phyloP scores from a whole-genome alignment of 2,888 invertebrate genomes.

The Melolontha melolontha region DNA sequence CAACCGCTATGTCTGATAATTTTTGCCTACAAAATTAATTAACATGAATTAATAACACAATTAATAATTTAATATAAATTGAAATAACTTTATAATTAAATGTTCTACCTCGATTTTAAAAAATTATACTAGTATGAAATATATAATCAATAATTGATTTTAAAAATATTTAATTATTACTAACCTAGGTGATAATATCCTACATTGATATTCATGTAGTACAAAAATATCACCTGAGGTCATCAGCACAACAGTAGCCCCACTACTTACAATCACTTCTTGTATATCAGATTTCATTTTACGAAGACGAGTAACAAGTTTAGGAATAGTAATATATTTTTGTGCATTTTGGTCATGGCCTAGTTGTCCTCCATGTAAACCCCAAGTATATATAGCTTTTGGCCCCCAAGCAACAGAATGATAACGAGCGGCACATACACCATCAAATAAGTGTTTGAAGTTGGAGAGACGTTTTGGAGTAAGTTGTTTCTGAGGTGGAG shows the following conservation, averaged over 20 bases:
- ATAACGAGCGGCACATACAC: conserved; percentile 76
- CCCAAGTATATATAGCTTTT: conserved; percentile 80
- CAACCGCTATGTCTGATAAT: conserved; percentile 51
- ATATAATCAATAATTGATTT: too few relatives aligned
- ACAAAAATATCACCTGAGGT: conserved; percentile 77
- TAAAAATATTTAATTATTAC: conserved; percentile 9
- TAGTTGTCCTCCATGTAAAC: conserved; percentile 85
- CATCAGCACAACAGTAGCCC: conserved; percentile 76
- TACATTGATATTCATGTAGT: conserved; percentile 77
- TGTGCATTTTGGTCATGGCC: conserved; percentile 72
- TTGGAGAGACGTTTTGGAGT: conserved; percentile 64
- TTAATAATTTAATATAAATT: not conserved
- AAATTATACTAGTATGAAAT: too few relatives aligned
- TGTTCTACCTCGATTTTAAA: too few relatives aligned
- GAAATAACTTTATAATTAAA: too few relatives aligned
- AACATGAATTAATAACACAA: not conserved
- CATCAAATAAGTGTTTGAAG: conserved; percentile 63
- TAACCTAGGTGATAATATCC: conserved; percentile 75
- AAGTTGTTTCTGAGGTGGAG: conserved; percentile 66
- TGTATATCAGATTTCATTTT: conserved; percentile 54
- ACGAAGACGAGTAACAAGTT: conserved; percentile 61
- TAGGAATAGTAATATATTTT: conserved; percentile 65
- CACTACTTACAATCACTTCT: conserved; percentile 73
- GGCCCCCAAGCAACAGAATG: conserved; percentile 79
- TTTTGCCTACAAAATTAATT: conserved; percentile 34